A percentile compares a stretch with the other conserved stretches of the same genome.
phyloP scores from a whole-genome alignment of 1,140 invertebrate genomes.

The Carposina sasakii region DNA sequence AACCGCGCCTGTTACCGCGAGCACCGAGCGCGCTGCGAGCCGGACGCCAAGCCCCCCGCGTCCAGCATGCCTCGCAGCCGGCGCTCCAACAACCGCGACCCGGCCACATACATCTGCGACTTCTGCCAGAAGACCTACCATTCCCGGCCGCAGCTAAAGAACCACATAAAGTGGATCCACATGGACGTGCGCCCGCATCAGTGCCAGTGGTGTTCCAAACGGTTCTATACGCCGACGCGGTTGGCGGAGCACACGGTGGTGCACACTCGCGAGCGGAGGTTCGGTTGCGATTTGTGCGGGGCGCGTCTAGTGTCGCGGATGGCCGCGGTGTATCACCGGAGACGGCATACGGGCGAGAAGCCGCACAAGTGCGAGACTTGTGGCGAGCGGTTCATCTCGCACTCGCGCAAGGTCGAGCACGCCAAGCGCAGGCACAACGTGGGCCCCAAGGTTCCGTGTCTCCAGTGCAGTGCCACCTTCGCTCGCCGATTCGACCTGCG shows the following conservation, averaged over 20 bases:
- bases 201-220: conserved; percentile 63
- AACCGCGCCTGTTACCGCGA: conserved; percentile 53
- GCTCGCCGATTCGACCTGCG: conserved; percentile 45
- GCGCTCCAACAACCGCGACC: conserved; percentile 52
- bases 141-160: conserved; percentile 59
- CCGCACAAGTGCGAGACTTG: conserved; percentile 83
- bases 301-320: conserved; percentile 60
- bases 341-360: conserved; percentile 82
- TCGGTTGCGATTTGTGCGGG: conserved; percentile 66
- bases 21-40: conserved; percentile 50
- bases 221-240: conserved; percentile 62
- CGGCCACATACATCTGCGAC: conserved; percentile 57
- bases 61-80: conserved; percentile 35
- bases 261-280: conserved; percentile 62
- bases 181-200: conserved; percentile 64
- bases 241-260: conserved; percentile 63
- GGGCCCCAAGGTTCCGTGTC: conserved; percentile 39
- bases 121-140: conserved; percentile 58
- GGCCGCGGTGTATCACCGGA: conserved; percentile 60
- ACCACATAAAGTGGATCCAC: conserved; percentile 68
- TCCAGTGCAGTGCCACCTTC: conserved; percentile 39
- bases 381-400: conserved; percentile 71
- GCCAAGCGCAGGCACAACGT: conserved; percentile 57
- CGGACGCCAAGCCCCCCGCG: conserved; percentile 45
- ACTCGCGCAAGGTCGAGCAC: conserved; percentile 56